These are phyloP conservation scores for Chesias legatella DNA, from an alignment of 2,888 invertebrate genomes.

Conservation along the genomic window DNA sequence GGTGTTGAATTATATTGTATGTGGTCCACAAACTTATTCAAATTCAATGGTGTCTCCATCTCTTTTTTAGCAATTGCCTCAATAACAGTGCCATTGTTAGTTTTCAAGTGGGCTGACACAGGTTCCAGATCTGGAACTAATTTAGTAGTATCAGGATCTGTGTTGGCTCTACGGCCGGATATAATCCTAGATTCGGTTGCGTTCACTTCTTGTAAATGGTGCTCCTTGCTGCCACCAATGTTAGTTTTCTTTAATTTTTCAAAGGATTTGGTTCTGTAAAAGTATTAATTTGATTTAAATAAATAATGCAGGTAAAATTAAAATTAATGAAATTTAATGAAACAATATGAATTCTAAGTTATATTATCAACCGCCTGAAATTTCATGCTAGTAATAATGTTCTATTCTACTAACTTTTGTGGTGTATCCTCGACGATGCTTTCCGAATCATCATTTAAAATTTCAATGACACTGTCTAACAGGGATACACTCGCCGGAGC, in stretches of 20 bases:
- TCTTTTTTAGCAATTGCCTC: conserved; percentile 33
- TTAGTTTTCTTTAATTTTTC: conserved; percentile 42
- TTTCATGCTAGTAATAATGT: too few species aligned
- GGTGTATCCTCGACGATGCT: conserved; percentile 74
- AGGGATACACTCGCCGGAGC: conserved; percentile 20
- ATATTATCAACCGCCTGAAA: too few species aligned
- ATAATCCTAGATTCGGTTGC: conserved; percentile 23
- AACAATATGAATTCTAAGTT: too few species aligned
- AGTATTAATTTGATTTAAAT: conserved; percentile 3
- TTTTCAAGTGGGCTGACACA: conserved; percentile 36
- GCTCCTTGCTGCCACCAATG: conserved; percentile 23
- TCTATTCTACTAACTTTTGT: conserved; percentile 70
- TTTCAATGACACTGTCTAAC: conserved; percentile 23
- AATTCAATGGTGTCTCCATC: conserved; percentile 58
- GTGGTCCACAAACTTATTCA: conserved; percentile 59
- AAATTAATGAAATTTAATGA: too few species aligned
- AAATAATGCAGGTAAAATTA: too few species aligned
- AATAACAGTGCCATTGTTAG: conserved; percentile 41
- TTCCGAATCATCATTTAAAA: conserved; percentile 54
- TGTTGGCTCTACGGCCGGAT: conserved; percentile 13
- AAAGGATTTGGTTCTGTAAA: conserved; percentile 49
- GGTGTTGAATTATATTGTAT: conserved; percentile 69
- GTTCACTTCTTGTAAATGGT: conserved; percentile 32
- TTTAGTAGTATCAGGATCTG: conserved; percentile 26
- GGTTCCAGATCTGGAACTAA: conserved; percentile 52